A percentile compares a stretch with the other conserved stretches of the same genome.
These are phyloP conservation scores for Eubasilissa regina DNA, from an alignment of 1,140 invertebrate species.

Conservation along the genomic window DNA sequence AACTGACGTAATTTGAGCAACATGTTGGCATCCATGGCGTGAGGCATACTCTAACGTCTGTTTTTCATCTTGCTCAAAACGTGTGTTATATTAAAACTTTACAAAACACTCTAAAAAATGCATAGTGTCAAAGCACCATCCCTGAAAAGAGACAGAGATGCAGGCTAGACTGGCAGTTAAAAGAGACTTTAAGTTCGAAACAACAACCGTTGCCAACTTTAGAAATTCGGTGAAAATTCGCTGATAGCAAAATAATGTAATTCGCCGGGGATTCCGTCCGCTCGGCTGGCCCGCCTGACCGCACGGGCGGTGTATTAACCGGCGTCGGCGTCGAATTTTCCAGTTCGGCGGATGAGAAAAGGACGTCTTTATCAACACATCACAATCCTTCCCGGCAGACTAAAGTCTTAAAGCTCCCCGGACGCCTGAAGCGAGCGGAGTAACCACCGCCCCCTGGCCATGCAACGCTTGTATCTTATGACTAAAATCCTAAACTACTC, in stretches of 20 bases:
- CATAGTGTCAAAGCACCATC: too few relatives aligned
- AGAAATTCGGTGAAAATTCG: conserved; percentile 13
- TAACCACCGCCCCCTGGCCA: too few relatives aligned
- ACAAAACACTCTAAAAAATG: too few relatives aligned
- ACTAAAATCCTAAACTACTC: too few relatives aligned
- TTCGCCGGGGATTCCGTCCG: conserved; percentile 21
- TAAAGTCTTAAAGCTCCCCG: conserved; percentile 26
- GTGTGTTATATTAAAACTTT: too few relatives aligned
- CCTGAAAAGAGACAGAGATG: background rate
- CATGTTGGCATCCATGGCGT: too few relatives aligned
- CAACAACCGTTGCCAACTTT: conserved; percentile 7
- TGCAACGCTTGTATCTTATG: too few relatives aligned
- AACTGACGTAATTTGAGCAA: too few relatives aligned
- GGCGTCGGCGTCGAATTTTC: conserved; percentile 40
- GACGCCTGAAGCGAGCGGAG: conserved; percentile 39
- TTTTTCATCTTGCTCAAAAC: too few relatives aligned
- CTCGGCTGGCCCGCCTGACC: conserved; percentile 2
- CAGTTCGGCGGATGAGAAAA: conserved; percentile 40
- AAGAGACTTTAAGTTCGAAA: conserved; percentile 23
- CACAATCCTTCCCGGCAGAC: conserved; percentile 46
- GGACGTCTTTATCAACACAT: conserved; percentile 46
- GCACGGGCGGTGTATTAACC: conserved; percentile 20
- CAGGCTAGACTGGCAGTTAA: conserved; percentile 4
- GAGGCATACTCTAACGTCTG: too few relatives aligned
- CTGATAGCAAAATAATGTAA: conserved; percentile 32